Conservation (phyloP, 2,113 vertebrate species). For the Atlantisia rogersi region DNA sequence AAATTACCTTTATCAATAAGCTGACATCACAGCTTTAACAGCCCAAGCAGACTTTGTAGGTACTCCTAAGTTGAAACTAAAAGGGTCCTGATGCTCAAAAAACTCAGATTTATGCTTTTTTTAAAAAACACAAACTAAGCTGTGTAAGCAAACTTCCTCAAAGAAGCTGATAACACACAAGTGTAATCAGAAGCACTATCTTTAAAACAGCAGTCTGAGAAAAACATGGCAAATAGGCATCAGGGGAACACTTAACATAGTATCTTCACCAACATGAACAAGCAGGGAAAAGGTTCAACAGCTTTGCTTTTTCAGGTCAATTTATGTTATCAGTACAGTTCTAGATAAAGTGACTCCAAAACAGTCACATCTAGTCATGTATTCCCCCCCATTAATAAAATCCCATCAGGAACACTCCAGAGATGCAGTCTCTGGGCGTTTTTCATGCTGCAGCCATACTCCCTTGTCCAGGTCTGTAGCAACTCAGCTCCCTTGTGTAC, state of each 20-base stretch:
- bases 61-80: neutral
- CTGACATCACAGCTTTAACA: neutral
- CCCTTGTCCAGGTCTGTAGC: neutral
- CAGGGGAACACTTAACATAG: neutral
- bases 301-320: neutral
- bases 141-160: neutral
- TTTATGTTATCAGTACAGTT: neutral
- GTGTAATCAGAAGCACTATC: neutral
- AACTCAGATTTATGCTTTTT: neutral
- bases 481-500: neutral
- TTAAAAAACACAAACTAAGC: neutral
- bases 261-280: neutral
- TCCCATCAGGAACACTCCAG: neutral
- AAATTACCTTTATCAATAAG: conserved; percentile 21
- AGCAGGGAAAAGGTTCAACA: neutral
- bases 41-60: neutral
- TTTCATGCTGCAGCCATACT: neutral
- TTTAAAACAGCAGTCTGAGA: neutral
- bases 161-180: neutral
- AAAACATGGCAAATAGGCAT: neutral
- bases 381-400: neutral
- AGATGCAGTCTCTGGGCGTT: neutral
- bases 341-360: neutral
- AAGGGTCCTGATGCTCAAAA: neutral
- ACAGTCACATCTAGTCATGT: too few species aligned